Percentiles rank a stretch among this genome's conserved stretches.
Evolutionary conservation across 2,888 invertebrate genomes (phyloP).

Genomic region (Dendrolimus pini): DNA sequence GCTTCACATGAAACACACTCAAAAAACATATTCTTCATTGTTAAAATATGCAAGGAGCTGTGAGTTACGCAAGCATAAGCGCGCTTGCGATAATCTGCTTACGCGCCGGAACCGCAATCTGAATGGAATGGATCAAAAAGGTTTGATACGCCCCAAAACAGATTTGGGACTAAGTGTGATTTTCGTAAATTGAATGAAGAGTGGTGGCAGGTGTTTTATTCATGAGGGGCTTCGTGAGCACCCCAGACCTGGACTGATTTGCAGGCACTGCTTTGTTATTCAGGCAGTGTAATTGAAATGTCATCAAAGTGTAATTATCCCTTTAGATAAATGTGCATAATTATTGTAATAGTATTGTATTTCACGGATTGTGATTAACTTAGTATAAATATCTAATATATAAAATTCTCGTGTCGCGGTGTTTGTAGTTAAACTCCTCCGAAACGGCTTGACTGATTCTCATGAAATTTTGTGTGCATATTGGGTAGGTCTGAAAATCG

Average conservation of each 20-base stretch:
- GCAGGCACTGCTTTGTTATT: not conserved
- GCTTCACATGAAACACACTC: no score
- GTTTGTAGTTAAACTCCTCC: no score
- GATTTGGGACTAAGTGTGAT: constrained; percentile 34
- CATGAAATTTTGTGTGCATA: no score
- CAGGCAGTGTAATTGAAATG: not conserved
- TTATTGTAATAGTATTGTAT: no score
- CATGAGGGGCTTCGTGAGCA: constrained; percentile 22
- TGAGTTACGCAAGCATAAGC: constrained; percentile 27
- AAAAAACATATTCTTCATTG: not conserved
- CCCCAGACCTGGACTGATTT: not conserved
- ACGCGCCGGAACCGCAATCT: constrained; percentile 23
- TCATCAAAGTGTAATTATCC: no score
- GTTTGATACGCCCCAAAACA: constrained; percentile 27
- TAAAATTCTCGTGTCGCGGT: no score
- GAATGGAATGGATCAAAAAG: constrained; percentile 25
- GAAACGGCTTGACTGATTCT: no score
- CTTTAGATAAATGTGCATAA: no score
- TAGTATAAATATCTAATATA: no score
- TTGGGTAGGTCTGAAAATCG: no score
- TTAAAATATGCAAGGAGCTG: not conserved
- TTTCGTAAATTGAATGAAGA: constrained; percentile 34
- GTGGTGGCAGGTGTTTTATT: constrained; percentile 33
- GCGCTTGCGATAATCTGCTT: constrained; percentile 38
- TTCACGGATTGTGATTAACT: no score